Evolutionary conservation across 64 coral and sea anemone species (phyloP).

Genomic region (Orbicella faveolata): DNA sequence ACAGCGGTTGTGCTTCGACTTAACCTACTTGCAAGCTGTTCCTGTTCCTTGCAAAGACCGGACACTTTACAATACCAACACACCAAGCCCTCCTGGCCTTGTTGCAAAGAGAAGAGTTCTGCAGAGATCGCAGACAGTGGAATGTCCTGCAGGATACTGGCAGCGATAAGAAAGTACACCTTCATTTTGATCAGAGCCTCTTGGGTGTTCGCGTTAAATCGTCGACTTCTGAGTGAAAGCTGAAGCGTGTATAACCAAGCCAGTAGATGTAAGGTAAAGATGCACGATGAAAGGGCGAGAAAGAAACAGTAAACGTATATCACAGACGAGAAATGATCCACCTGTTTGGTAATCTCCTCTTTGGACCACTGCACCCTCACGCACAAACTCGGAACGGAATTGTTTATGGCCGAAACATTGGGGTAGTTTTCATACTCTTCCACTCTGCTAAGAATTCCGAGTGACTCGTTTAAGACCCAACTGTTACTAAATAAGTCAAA

Average conservation of each 20-base stretch:
- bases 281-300: slow-evolving; percentile 48
- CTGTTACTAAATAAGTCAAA: slow-evolving; percentile 91
- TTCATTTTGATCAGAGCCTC: slow-evolving; percentile 65
- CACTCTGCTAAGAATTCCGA: slow-evolving; percentile 39
- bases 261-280: slow-evolving; percentile 65
- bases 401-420: slow-evolving; percentile 63
- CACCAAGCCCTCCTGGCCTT: slow-evolving; percentile 62
- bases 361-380: slow-evolving; percentile 41
- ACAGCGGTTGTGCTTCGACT: slow-evolving; percentile 44
- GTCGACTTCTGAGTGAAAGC: slow-evolving; percentile 54
- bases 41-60: slow-evolving; percentile 44
- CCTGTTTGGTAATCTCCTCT: slow-evolving; percentile 32
- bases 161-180: slow-evolving; percentile 71
- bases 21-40: slow-evolving; percentile 57
- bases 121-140: slow-evolving; percentile 84
- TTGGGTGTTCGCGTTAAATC: slow-evolving; percentile 60
- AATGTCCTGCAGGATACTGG: slow-evolving; percentile 79
- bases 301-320: slow-evolving; percentile 67
- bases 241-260: slow-evolving; percentile 79
- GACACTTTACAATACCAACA: slow-evolving; percentile 83
- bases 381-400: slow-evolving; percentile 59
- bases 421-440: slow-evolving; percentile 39
- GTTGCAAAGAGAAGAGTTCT: slow-evolving; percentile 71
- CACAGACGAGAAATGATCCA: slow-evolving; percentile 49
- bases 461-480: slow-evolving; percentile 74